Evolutionary conservation across 2,888 invertebrate species (phyloP).

Genomic region (Drosophila acutilabella): DNA sequence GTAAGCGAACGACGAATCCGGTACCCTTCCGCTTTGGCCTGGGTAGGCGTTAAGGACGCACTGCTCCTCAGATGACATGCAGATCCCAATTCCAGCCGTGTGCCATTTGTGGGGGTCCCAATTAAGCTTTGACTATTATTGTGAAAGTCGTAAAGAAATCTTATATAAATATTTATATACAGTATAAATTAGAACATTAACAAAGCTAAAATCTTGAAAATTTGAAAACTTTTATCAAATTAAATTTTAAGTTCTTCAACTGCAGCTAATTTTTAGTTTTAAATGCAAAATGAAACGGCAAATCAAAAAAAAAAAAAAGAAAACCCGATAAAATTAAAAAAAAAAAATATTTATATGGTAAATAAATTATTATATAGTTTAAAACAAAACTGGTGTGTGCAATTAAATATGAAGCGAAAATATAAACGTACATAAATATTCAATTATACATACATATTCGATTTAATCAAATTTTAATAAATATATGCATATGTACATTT

Average conservation of each 20-base stretch:
- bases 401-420: conserved; percentile 49
- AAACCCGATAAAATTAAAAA: conserved; percentile 28
- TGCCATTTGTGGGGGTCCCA: conserved; percentile 35
- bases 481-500: conserved; percentile 53
- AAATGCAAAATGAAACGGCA: conserved; percentile 22
- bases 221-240: conserved; percentile 15
- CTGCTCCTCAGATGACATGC: conserved; percentile 18
- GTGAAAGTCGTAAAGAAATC: conserved; percentile 19
- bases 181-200: conserved; percentile 27
- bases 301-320: conserved; percentile 38
- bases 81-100: conserved; percentile 45
- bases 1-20: conserved; percentile 73
- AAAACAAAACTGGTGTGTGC: conserved; percentile 51
- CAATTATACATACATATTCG: conserved; percentile 60
- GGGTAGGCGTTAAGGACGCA: conserved; percentile 86
- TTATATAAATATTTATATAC: conserved; percentile 6
- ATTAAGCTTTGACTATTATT: conserved; percentile 25
- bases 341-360: conserved; percentile 8
- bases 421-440: conserved; percentile 49
- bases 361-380: conserved; percentile 16
- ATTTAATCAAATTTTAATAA: conserved; percentile 62
- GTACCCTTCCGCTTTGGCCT: conserved; percentile 86
- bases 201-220: conserved; percentile 41
- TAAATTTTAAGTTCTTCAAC: conserved; percentile 13
- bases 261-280: conserved; percentile 35